These are phyloP conservation scores for Aphodius sticticus DNA, from an alignment of 2,888 invertebrate species.

Conservation along the genomic window DNA sequence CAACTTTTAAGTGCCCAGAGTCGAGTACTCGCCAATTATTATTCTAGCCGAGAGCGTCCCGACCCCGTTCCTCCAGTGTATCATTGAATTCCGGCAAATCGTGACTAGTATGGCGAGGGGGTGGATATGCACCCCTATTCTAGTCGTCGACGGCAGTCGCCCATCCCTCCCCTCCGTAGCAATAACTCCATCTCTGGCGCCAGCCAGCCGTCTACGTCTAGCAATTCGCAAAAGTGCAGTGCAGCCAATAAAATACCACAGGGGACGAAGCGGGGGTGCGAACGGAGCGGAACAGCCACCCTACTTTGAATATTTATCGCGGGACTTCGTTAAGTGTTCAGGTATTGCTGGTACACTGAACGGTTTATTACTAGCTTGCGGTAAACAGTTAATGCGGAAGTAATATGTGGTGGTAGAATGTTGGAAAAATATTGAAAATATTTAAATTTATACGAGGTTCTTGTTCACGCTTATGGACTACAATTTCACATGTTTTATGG, in stretches of 20 bases:
- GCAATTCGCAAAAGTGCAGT: conserved; percentile 4
- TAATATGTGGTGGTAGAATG: neutral
- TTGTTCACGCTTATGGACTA: neutral
- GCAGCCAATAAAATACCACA: neutral
- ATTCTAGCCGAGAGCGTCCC: neutral
- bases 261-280: neutral
- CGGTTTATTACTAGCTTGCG: neutral
- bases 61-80: neutral
- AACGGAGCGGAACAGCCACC: neutral
- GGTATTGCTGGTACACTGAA: neutral
- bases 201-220: neutral
- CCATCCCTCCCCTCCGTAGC: neutral
- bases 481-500: too few species aligned
- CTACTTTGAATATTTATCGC: conserved; percentile 4
- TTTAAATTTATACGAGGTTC: conserved; percentile 4
- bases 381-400: neutral
- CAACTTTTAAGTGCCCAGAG: neutral
- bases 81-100: neutral
- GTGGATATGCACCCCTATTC: neutral
- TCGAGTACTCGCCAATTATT: neutral
- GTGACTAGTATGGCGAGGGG: neutral
- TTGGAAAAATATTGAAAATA: neutral
- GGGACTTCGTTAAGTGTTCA: neutral
- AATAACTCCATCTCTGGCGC: conserved; percentile 4
- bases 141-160: neutral